phyloP scores from a whole-genome alignment of 2,113 vertebrate species.

The Antechinus flavipes region DNA sequence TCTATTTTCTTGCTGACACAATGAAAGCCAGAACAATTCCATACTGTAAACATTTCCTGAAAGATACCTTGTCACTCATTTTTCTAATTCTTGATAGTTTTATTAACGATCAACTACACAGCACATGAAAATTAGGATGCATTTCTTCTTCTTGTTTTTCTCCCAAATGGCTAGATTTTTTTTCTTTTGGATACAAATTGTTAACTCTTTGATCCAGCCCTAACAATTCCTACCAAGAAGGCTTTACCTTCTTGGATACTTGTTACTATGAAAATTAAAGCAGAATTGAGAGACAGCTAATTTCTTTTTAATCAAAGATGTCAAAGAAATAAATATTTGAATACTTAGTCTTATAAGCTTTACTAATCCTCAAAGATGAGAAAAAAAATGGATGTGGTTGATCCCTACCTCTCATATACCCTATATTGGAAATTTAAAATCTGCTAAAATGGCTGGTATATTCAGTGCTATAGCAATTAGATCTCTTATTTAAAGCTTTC shows the following conservation, averaged over 20 bases:
- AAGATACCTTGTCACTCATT: slow-evolving; percentile 41
- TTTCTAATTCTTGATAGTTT: slow-evolving; percentile 15
- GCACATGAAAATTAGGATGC: not conserved
- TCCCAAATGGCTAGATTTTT: not conserved
- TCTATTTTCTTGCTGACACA: slow-evolving; percentile 38
- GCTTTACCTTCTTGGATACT: not conserved
- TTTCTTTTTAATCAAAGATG: not conserved
- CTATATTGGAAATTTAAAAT: not conserved
- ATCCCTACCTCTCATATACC: not conserved
- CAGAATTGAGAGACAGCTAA: not conserved
- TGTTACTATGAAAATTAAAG: slow-evolving; percentile 18
- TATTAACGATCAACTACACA: slow-evolving; percentile 19
- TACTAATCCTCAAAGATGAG: not conserved
- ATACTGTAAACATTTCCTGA: slow-evolving; percentile 44
- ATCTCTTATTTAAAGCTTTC: not conserved
- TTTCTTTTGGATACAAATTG: slow-evolving; percentile 1
- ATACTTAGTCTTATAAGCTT: not conserved
- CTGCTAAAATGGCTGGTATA: not conserved
- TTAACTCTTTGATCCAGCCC: not conserved
- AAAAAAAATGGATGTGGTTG: not conserved
- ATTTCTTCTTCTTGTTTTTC: not conserved
- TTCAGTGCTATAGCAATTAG: not conserved
- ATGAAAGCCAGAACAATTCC: slow-evolving; percentile 32
- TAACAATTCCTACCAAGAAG: not conserved
- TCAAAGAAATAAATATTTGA: not conserved